Percentiles rank a stretch among this genome's conserved stretches.
These are phyloP conservation scores for Callipepla squamata DNA, from an alignment of 2,113 vertebrate species.

Conservation along the genomic window DNA sequence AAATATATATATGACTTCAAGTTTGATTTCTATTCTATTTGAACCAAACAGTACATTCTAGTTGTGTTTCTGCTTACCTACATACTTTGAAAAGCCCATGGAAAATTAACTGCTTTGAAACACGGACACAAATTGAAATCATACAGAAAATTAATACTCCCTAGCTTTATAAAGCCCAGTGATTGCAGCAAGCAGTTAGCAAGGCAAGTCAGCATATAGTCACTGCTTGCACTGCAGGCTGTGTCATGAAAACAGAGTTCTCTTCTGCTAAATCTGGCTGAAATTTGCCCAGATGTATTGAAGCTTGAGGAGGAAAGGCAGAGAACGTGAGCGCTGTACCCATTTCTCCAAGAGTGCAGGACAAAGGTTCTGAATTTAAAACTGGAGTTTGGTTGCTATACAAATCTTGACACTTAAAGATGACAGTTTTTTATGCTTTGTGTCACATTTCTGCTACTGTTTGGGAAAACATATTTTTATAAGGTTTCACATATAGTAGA, in stretches of 20 bases:
- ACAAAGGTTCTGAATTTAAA: background rate
- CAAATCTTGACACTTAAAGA: background rate
- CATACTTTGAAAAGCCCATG: background rate
- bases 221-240: background rate
- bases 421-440: background rate
- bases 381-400: background rate
- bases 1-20: background rate
- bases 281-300: background rate
- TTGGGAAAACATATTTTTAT: slow-evolving; percentile 35
- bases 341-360: background rate
- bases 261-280: background rate
- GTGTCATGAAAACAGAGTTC: background rate
- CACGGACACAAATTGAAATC: background rate
- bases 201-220: background rate
- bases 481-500: background rate
- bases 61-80: background rate
- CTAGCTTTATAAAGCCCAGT: background rate
- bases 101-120: background rate
- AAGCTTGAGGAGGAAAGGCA: background rate
- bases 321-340: background rate
- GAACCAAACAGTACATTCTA: background rate
- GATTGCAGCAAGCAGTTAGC: background rate
- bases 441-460: background rate
- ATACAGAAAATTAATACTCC: background rate
- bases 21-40: background rate